Base-by-base conservation (phyloP, 2,888 invertebrate genomes). In the Bellardia pandia region DNA sequence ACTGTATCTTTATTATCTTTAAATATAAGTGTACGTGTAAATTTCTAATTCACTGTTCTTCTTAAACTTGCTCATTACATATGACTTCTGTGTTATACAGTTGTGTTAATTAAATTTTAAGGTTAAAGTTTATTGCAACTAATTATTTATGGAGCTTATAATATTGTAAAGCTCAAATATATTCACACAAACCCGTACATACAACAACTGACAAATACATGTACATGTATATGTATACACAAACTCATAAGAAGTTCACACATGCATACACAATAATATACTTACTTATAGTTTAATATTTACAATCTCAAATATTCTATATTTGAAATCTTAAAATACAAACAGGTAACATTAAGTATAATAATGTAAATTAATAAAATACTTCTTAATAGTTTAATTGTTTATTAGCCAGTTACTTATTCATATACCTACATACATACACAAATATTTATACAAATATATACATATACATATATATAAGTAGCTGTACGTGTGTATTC, bases 51-150 rank as follows among this genome's bases (percentile, higher is more conserved):
- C 5, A 78, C 74, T 79, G 79, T 85, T 62, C 2, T 11, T 58
- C 11, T 14, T 11, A 30, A 23, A 37, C 53, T 53, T 37, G 14
- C 53, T 66, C 53, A 53, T 66, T 76, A 66, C 23, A 53, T 71
- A 56, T 77, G 60, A 76, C 74, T 81, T 78, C 40, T 64, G 77
- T 74, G 60, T 69, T 81, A 42, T 66, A 68, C 42, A 85, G 81
- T 81, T 87, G 85, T 87, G 87, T 87, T 87, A 87, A 87, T 87
- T 87, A 87, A 87, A 87, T 87, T 87, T 87, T 87, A 85, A 78
- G 85, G 81, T 71, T 85, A 81, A 81, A 87, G 74, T 85, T 81
- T 85, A 87, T 87, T 62, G 74, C 85, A 85, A 78, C 75, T 81
- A 74, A 87, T 87, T 87, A 87, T 84, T 86, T 86, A 86, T 83